Evolutionary conservation across 2,113 vertebrate species (phyloP).

Genomic region (Onychorhynchus coronatus): DNA sequence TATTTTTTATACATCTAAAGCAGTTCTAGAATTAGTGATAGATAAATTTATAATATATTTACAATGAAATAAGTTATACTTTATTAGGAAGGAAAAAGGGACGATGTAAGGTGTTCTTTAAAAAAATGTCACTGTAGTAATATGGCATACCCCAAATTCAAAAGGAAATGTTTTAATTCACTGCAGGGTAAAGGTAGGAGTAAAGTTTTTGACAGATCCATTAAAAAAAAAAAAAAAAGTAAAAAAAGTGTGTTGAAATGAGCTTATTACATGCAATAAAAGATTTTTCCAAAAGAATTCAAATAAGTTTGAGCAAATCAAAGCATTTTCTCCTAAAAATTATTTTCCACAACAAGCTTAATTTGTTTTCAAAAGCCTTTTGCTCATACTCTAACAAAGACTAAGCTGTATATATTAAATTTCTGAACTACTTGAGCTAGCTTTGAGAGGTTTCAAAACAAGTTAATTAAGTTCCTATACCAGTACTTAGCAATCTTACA

Average conservation of each 20-base stretch:
- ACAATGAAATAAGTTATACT: neutral
- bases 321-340: accelerated
- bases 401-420: neutral
- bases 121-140: neutral
- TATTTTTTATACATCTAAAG: neutral
- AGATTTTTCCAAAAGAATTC: neutral
- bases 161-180: neutral
- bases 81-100: neutral
- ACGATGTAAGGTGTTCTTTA: accelerated
- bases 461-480: neutral
- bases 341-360: neutral
- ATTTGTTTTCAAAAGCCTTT: neutral
- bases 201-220: neutral
- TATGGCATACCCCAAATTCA: neutral
- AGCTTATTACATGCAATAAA: neutral
- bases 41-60: neutral
- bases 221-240: neutral
- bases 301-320: neutral
- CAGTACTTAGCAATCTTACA: neutral
- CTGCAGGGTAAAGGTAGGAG: neutral
- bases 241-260: neutral
- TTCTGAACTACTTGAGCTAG: neutral
- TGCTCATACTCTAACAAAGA: neutral
- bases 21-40: neutral
- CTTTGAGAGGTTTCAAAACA: neutral